Conservation (phyloP, 1,140 invertebrate species). For the Coenobita brevimanus region DNA sequence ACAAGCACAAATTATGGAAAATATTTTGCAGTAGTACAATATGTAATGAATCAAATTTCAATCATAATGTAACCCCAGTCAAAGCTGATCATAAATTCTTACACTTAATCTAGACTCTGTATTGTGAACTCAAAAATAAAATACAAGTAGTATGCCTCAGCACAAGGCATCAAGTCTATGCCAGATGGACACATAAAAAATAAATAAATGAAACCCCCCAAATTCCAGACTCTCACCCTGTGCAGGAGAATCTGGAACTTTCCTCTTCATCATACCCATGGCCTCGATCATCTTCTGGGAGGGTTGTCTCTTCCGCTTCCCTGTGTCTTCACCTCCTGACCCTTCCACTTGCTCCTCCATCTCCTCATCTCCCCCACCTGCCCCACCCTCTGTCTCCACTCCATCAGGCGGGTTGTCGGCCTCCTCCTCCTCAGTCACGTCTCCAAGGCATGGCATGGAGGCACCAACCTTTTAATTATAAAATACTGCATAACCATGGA, state of each 20-base stretch:
- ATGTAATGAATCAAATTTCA: background rate
- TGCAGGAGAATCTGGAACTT: slow-evolving; percentile 54
- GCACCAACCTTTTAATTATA: slow-evolving; percentile 46
- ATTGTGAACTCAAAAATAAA: too few relatives aligned
- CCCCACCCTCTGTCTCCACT: slow-evolving; percentile 21
- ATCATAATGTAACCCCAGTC: background rate
- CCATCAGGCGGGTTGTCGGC: background rate
- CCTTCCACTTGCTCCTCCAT: slow-evolving; percentile 22
- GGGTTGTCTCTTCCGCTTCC: slow-evolving; percentile 55
- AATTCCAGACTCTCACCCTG: slow-evolving; percentile 19
- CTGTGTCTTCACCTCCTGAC: slow-evolving; percentile 37
- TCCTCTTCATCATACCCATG: slow-evolving; percentile 60
- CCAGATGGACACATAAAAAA: background rate
- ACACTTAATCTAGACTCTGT: too few relatives aligned
- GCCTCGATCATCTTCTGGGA: slow-evolving; percentile 62
- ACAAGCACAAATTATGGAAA: background rate
- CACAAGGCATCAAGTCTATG: too few relatives aligned
- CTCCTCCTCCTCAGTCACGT: slow-evolving; percentile 38
- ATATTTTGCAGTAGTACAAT: background rate
- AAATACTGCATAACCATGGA: too few relatives aligned
- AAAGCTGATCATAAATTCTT: too few relatives aligned
- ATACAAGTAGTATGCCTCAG: background rate
- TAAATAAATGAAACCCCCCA: background rate
- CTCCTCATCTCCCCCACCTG: slow-evolving; percentile 40
- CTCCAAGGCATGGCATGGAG: slow-evolving; percentile 57